Percentiles rank a stretch among this genome's conserved stretches.
Conservation (phyloP, 2,113 vertebrate genomes). For the Myocastor coypus region DNA sequence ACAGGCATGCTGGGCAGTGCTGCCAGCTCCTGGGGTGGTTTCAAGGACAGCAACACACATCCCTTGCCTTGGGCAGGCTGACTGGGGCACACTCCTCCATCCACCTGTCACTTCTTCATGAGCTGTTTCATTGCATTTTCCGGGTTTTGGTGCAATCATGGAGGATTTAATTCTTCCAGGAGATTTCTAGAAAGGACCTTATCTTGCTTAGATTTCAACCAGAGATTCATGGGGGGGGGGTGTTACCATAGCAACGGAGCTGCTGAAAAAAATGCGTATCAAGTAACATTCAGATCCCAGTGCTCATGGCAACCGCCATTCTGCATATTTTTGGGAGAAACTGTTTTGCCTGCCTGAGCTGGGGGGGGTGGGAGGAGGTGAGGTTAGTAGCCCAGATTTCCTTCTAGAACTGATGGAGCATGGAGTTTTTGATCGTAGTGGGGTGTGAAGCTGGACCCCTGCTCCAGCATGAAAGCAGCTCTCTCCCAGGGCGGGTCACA, state of each 20-base stretch:
- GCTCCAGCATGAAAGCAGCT: background rate
- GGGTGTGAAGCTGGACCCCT: background rate
- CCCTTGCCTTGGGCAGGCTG: background rate
- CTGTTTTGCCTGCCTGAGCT: slow-evolving; percentile 15
- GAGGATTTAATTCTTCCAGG: slow-evolving; percentile 55
- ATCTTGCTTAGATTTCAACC: slow-evolving; percentile 59
- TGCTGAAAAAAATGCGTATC: slow-evolving; percentile 73
- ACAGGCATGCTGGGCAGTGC: background rate
- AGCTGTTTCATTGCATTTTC: background rate
- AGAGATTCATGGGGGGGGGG: slow-evolving; percentile 63
- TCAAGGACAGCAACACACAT: background rate
- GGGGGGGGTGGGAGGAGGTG: background rate
- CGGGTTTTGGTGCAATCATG: background rate
- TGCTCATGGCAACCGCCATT: slow-evolving; percentile 78
- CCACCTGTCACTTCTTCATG: background rate
- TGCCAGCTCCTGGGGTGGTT: background rate
- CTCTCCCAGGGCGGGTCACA: background rate
- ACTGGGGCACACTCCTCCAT: background rate
- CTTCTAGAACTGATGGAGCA: background rate
- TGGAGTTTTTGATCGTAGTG: background rate
- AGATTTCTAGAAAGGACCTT: slow-evolving; percentile 72
- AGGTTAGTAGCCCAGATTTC: background rate
- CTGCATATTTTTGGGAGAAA: slow-evolving; percentile 64
- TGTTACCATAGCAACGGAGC: slow-evolving; percentile 75
- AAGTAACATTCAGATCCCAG: slow-evolving; percentile 61